Evolutionary conservation across 2,797 vertebrate genomes (phyloP).

Genomic region (Acestrorhynchus altus): DNA sequence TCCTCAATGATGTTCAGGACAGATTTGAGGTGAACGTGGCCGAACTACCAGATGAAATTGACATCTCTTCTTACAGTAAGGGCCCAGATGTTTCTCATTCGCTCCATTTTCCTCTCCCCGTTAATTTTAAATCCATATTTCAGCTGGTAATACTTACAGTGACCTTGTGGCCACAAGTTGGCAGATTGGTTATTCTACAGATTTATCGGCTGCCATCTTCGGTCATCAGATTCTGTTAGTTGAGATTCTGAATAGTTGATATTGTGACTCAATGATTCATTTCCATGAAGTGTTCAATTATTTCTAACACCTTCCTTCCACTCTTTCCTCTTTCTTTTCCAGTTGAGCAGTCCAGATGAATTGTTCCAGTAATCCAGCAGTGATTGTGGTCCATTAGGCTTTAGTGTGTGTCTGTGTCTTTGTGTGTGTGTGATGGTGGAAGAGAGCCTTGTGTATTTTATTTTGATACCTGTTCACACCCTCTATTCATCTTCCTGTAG

Average conservation of each 20-base stretch:
- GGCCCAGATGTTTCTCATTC: too few species aligned
- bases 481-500: slow-evolving; percentile 52
- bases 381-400: slow-evolving; percentile 53
- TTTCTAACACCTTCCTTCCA: neutral
- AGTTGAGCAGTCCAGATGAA: slow-evolving; percentile 91
- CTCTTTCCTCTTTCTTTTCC: slow-evolving; percentile 52
- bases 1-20: slow-evolving; percentile 89
- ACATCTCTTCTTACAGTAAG: slow-evolving; percentile 92
- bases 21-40: slow-evolving; percentile 91
- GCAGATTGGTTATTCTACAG: too few species aligned
- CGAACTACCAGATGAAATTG: slow-evolving; percentile 89
- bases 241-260: neutral
- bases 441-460: slow-evolving; percentile 54
- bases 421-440: slow-evolving; percentile 22
- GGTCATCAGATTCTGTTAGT: neutral
- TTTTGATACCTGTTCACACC: slow-evolving; percentile 59
- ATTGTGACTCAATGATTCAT: neutral
- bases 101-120: too few species aligned
- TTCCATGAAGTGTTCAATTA: neutral
- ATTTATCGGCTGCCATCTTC: too few species aligned
- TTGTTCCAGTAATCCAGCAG: slow-evolving; percentile 50
- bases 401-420: too few species aligned
- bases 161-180: neutral
- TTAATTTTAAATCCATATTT: too few species aligned
- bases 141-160: neutral